These are phyloP conservation scores for Gambelia wislizenii DNA, from an alignment of 2,797 vertebrate species.

Conservation along the genomic window DNA sequence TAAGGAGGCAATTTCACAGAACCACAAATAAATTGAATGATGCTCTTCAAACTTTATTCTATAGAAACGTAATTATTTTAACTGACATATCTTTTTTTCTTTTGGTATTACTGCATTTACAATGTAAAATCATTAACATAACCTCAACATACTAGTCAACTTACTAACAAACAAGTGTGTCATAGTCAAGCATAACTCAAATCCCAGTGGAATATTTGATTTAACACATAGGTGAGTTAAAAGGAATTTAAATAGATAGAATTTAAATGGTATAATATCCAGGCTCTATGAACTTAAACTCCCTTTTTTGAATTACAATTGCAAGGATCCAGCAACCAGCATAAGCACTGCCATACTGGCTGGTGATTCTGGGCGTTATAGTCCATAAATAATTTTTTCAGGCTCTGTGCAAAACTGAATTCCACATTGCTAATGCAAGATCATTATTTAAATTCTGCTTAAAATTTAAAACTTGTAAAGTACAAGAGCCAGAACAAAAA, in stretches of 20 bases:
- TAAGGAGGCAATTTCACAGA: conserved; percentile 72
- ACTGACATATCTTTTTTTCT: conserved; percentile 59
- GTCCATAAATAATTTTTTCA: conserved; percentile 45
- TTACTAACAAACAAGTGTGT: conserved; percentile 70
- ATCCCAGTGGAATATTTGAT: conserved; percentile 53
- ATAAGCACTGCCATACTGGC: too few relatives aligned
- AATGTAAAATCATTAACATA: conserved; percentile 59
- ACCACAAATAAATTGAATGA: conserved; percentile 64
- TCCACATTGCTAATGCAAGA: conserved; percentile 65
- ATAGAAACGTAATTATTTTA: conserved; percentile 58
- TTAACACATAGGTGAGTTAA: conserved; percentile 54
- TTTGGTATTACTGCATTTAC: conserved; percentile 67
- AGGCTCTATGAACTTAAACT: conserved; percentile 53
- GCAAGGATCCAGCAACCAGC: too few relatives aligned
- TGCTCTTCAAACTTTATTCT: conserved; percentile 61
- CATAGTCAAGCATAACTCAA: conserved; percentile 50
- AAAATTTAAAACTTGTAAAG: background rate
- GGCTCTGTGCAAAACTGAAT: conserved; percentile 17
- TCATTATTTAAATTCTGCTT: conserved; percentile 45
- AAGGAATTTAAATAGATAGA: conserved; percentile 48
- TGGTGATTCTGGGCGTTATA: background rate
- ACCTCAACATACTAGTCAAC: conserved; percentile 70
- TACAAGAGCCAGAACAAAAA: conserved; percentile 43
- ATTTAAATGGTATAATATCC: conserved; percentile 61
- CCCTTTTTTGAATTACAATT: too few relatives aligned